A percentile compares a stretch with the other conserved stretches of the same genome.
phyloP scores from a whole-genome alignment of 1,140 invertebrate species.

The Drosophila sucinea region DNA sequence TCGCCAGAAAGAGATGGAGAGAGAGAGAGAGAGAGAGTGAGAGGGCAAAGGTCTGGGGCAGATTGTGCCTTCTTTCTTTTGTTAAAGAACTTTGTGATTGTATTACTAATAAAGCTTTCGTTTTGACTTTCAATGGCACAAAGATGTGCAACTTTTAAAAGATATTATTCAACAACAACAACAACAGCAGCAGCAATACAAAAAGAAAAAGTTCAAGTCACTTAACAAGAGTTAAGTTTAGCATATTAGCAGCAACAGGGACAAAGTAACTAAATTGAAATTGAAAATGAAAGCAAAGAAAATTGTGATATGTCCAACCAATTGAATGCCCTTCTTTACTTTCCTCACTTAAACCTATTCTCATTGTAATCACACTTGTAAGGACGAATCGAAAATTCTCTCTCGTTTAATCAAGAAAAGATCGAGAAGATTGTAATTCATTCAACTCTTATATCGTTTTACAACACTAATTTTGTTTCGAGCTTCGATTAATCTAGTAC shows the following conservation, averaged over 20 bases:
- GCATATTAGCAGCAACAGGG: neutral
- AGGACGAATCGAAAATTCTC: too few relatives aligned
- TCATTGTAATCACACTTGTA: too few relatives aligned
- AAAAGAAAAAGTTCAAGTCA: neutral
- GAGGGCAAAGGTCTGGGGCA: too few relatives aligned
- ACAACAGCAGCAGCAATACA: neutral
- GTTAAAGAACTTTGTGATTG: constrained; percentile 45
- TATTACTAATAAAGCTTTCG: constrained; percentile 47
- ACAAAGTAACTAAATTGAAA: neutral
- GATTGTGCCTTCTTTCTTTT: neutral
- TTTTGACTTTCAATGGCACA: constrained; percentile 24
- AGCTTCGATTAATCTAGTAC: too few relatives aligned
- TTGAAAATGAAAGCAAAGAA: neutral
- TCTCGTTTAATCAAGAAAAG: too few relatives aligned
- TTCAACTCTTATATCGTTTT: too few relatives aligned
- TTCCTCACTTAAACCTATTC: too few relatives aligned
- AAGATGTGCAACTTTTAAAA: constrained; percentile 12
- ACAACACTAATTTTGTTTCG: too few relatives aligned
- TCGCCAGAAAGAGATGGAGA: neutral
- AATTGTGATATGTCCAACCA: too few relatives aligned
- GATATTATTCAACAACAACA: constrained; percentile 4
- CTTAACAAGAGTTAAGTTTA: constrained; percentile 11
- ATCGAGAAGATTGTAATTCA: too few relatives aligned
- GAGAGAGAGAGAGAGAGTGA: too few relatives aligned
- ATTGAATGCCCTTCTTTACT: too few relatives aligned